Base-by-base conservation (phyloP, 2,888 invertebrate genomes). In the Iphiclides podalirius region DNA sequence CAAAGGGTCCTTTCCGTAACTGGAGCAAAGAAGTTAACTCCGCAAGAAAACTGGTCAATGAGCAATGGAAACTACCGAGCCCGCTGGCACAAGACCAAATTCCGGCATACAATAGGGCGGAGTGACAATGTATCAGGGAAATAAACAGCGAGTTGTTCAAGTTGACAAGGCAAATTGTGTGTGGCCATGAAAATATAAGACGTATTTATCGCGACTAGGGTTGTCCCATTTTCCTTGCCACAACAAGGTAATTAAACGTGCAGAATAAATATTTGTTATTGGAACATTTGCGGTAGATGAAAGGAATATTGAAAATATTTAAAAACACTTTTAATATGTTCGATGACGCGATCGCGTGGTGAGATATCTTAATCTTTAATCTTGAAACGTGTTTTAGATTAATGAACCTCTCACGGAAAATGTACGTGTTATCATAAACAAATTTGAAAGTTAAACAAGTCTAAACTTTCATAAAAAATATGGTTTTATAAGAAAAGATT, bases 111-210 rank as follows among this genome's bases (percentile, higher is more conserved):
- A 44, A 49, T 49, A 9, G 44, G 26, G 16, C 39, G 28, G 31
- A 15, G 16, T 50, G 49, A 44, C 48, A 38, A 50, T 50, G 43
- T 50, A 50, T 44, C 34, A 31, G 15, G 35, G 34, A 39, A 26
- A 49, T 50, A 49, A 49, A 50, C 44, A 50, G 35, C 40, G 11
- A 38, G 26, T 48, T 36, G 37, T 50, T 39, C 44, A 33, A 17
- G 39, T 50, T 39, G 49, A 50, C 44, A 36, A 39, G 49, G 44
- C 38, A 39, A 49, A 50, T 44, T 35, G 38, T 50, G 38, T 50
- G 35, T 44, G 31, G 12, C 43, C 38, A 34, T 49, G 43, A 43
- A 47, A 43, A 23, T 38, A 33, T 37, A 37, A 34, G 34, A 49
- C 39, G 37, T 48, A 34, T 43, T 38, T 48, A 48, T 48, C 33